A percentile compares a stretch with the other conserved stretches of the same genome.
Evolutionary conservation across 2,888 invertebrate genomes (phyloP).

Genomic region (Cosmopolites sordidus): DNA sequence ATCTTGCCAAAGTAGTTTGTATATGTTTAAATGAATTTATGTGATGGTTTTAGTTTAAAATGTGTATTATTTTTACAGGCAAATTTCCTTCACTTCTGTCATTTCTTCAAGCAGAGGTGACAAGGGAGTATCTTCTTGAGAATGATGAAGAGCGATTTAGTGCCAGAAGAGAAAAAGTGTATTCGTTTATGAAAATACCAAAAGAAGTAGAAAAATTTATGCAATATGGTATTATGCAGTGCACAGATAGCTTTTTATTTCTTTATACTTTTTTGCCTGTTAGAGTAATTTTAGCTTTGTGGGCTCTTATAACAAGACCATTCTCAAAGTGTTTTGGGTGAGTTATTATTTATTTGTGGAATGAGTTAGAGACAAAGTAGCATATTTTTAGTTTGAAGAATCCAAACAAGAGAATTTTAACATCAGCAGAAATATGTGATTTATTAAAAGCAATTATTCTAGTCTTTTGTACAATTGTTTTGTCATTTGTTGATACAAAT

Average conservation of each 20-base stretch:
- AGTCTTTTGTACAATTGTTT: slow-evolving; percentile 73
- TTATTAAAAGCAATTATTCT: slow-evolving; percentile 88
- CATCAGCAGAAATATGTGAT: slow-evolving; percentile 93
- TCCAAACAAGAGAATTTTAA: slow-evolving; percentile 59
- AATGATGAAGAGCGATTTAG: slow-evolving; percentile 94
- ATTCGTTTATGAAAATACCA: slow-evolving; percentile 95
- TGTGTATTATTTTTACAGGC: slow-evolving; percentile 31
- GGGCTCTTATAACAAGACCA: slow-evolving; percentile 72
- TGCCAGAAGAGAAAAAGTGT: slow-evolving; percentile 90
- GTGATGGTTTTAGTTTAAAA: slow-evolving; percentile 2
- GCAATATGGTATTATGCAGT: slow-evolving; percentile 91
- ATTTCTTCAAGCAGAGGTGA: slow-evolving; percentile 83
- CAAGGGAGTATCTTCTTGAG: slow-evolving; percentile 88
- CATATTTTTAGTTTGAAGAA: slow-evolving; percentile 39
- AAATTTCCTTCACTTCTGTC: slow-evolving; percentile 52
- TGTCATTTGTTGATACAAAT: slow-evolving; percentile 93
- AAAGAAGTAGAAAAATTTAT: slow-evolving; percentile 88
- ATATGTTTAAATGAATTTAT: not conserved
- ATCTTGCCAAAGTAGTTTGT: slow-evolving; percentile 4
- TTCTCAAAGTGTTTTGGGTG: slow-evolving; percentile 71
- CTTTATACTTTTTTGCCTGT: slow-evolving; percentile 96
- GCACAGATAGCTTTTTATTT: slow-evolving; percentile 95
- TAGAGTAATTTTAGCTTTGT: slow-evolving; percentile 81
- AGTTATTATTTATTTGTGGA: slow-evolving; percentile 37
- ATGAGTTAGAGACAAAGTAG: too few relatives aligned